Percentiles rank a stretch among this genome's conserved stretches.
These are phyloP conservation scores for Ivindomyrus marchei DNA, from an alignment of 2,113 vertebrate genomes.

Conservation along the genomic window DNA sequence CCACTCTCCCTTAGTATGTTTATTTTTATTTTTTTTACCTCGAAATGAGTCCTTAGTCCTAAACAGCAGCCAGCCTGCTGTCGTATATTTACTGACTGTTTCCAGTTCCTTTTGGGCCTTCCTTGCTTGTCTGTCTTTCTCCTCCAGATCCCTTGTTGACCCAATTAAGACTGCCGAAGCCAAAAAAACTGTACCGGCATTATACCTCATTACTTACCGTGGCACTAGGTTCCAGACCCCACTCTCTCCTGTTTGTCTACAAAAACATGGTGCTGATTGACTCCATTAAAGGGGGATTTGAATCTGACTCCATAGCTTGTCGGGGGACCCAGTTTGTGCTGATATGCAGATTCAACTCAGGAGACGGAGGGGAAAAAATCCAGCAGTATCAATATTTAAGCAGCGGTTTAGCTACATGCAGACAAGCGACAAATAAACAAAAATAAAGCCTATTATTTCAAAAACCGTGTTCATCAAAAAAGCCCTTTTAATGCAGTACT, in stretches of 20 bases:
- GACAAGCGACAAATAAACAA: background rate
- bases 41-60: background rate
- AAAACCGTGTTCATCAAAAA: background rate
- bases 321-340: constrained; percentile 51
- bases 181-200: background rate
- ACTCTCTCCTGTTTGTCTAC: background rate
- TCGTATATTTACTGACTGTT: constrained; percentile 22
- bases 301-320: constrained; percentile 43
- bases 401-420: background rate
- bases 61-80: background rate
- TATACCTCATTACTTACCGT: background rate
- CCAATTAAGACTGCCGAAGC: constrained; percentile 1
- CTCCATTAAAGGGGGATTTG: constrained; percentile 12
- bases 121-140: constrained; percentile 22
- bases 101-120: constrained; percentile 21
- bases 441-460: background rate
- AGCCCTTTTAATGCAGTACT: background rate
- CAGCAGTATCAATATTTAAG: background rate
- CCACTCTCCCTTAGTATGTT: background rate
- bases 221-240: background rate
- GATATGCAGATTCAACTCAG: background rate
- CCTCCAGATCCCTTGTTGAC: constrained; percentile 34
- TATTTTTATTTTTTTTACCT: background rate
- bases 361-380: background rate
- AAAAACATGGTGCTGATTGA: background rate